These are phyloP conservation scores for Margarornis squamiger DNA, from an alignment of 2,797 vertebrate genomes.

Conservation along the genomic window DNA sequence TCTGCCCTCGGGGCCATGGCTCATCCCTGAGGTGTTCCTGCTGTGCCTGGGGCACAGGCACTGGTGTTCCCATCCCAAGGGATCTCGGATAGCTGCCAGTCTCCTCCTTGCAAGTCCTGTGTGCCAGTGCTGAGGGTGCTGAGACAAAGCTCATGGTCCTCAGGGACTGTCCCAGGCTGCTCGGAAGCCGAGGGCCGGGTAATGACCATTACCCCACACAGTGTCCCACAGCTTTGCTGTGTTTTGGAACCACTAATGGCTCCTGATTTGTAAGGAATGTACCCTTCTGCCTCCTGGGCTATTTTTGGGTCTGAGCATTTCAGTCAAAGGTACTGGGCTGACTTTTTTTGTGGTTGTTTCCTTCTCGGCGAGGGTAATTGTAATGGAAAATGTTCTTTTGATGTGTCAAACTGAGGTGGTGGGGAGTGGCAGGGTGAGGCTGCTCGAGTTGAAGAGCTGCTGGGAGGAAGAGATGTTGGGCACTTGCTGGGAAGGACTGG, in stretches of 20 bases:
- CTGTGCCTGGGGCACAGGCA: neutral
- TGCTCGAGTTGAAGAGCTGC: neutral
- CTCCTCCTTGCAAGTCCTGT: neutral
- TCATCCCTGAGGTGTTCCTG: neutral
- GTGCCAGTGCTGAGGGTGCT: neutral
- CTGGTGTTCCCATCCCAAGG: fast-evolving
- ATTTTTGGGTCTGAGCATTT: neutral
- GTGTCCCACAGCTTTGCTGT: neutral
- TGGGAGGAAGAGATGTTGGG: neutral
- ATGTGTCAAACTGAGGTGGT: neutral
- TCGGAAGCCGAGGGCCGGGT: neutral
- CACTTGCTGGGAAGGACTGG: neutral
- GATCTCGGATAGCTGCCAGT: fast-evolving
- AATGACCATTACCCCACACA: fast-evolving
- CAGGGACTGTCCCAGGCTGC: neutral
- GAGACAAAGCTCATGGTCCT: neutral
- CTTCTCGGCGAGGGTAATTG: neutral
- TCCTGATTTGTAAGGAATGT: neutral
- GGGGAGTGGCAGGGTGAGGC: neutral
- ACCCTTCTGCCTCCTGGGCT: neutral
- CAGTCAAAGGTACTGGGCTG: neutral
- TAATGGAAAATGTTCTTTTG: neutral
- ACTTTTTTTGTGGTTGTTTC: neutral
- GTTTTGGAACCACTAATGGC: neutral
- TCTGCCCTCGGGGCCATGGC: fast-evolving